Evolutionary conservation across 2,797 vertebrate species (phyloP).

Genomic region (Chlorospingus flavigularis): DNA sequence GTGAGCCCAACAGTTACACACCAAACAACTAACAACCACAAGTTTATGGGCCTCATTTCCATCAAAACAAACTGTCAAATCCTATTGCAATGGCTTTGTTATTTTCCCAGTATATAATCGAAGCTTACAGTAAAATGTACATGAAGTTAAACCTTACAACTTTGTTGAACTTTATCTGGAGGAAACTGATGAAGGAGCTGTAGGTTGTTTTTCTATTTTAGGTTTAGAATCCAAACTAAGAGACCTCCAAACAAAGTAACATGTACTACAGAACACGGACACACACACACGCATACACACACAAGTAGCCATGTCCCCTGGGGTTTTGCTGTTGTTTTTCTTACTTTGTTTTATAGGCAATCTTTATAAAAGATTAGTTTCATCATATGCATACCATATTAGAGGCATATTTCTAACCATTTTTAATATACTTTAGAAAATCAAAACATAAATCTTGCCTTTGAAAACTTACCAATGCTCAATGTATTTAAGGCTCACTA

Average conservation of each 20-base stretch:
- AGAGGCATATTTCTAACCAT: slow-evolving; percentile 24
- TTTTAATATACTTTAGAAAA: slow-evolving; percentile 19
- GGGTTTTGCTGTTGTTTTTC: not conserved
- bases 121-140: not conserved
- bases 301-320: not conserved
- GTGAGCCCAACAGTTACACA: not conserved
- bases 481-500: slow-evolving; percentile 18
- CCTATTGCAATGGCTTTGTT: not conserved
- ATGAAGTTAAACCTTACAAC: not conserved
- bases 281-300: not conserved
- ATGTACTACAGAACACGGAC: not conserved
- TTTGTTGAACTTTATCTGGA: not conserved
- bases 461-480: slow-evolving; percentile 22
- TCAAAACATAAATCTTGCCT: not conserved
- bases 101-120: not conserved
- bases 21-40: not conserved
- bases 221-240: not conserved
- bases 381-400: not conserved
- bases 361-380: slow-evolving; percentile 54
- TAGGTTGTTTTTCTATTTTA: not conserved
- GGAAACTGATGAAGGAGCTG: not conserved
- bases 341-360: not conserved
- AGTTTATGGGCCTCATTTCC: not conserved
- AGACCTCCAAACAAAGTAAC: not conserved
- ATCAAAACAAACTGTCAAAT: not conserved